These are phyloP conservation scores for Ceraclea dissimilis DNA, from an alignment of 2,888 invertebrate genomes.

Conservation along the genomic window DNA sequence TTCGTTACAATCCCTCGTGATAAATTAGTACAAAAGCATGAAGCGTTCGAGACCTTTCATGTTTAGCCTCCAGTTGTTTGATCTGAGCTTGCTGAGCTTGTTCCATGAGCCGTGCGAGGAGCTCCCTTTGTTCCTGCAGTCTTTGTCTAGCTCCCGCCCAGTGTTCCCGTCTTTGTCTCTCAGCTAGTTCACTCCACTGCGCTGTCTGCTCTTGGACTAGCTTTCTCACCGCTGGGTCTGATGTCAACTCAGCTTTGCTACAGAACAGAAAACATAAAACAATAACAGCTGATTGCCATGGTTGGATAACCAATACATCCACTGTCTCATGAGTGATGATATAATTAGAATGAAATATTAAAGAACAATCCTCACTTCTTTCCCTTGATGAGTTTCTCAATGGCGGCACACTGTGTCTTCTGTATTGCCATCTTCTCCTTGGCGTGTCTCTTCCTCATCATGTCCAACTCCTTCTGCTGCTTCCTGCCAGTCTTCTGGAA, in stretches of 20 bases:
- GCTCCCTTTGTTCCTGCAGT: slow-evolving; percentile 75
- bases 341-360: background rate
- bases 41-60: slow-evolving; percentile 57
- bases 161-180: slow-evolving; percentile 73
- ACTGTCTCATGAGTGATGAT: too few relatives aligned
- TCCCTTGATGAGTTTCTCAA: slow-evolving; percentile 90
- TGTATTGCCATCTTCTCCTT: slow-evolving; percentile 89
- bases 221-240: slow-evolving; percentile 69
- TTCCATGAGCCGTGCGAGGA: slow-evolving; percentile 71
- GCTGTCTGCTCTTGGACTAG: slow-evolving; percentile 87
- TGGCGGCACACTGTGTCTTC: slow-evolving; percentile 82
- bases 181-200: slow-evolving; percentile 90
- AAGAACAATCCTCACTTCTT: slow-evolving; percentile 61
- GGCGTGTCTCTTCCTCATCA: slow-evolving; percentile 83
- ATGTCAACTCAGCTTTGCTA: slow-evolving; percentile 74
- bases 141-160: slow-evolving; percentile 75
- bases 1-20: too few relatives aligned
- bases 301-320: too few relatives aligned
- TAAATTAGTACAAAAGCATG: too few relatives aligned
- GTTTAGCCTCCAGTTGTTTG: slow-evolving; percentile 83
- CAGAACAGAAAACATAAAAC: slow-evolving; percentile 23
- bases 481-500: slow-evolving; percentile 90
- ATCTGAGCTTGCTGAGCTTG: slow-evolving; percentile 75
- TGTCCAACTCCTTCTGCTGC: slow-evolving; percentile 91
- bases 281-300: too few relatives aligned